These are phyloP conservation scores for Basileuterus tristriatus DNA, from an alignment of 2,797 vertebrate genomes.

Conservation along the genomic window DNA sequence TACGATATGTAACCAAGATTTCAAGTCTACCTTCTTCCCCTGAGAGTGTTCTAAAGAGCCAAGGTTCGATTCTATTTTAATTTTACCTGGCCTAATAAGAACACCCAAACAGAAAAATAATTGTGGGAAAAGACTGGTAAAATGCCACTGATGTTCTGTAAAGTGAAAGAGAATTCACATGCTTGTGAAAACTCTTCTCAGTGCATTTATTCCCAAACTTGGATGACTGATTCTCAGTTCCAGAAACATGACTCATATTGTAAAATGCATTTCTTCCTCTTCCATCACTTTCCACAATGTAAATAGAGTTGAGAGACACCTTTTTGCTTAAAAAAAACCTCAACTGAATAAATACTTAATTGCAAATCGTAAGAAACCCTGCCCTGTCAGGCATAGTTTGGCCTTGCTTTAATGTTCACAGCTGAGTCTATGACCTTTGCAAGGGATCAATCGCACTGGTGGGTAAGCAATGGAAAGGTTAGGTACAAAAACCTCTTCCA, in stretches of 20 bases:
- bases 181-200: background rate
- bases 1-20: background rate
- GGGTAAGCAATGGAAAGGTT: background rate
- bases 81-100: background rate
- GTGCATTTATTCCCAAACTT: background rate
- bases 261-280: background rate
- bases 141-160: background rate
- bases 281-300: background rate
- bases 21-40: background rate
- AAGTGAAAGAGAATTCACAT: background rate
- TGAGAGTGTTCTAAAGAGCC: background rate
- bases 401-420: background rate
- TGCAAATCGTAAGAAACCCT: background rate
- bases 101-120: background rate
- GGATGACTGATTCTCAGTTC: background rate
- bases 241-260: background rate
- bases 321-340: background rate
- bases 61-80: background rate
- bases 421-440: background rate
- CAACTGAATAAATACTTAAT: background rate
- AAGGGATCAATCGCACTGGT: fast-evolving
- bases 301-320: background rate
- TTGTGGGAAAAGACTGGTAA: background rate
- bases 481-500: background rate
- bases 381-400: background rate